Conservation (phyloP, 2,797 vertebrate species). For the Lepilemur ruficaudatus region DNA sequence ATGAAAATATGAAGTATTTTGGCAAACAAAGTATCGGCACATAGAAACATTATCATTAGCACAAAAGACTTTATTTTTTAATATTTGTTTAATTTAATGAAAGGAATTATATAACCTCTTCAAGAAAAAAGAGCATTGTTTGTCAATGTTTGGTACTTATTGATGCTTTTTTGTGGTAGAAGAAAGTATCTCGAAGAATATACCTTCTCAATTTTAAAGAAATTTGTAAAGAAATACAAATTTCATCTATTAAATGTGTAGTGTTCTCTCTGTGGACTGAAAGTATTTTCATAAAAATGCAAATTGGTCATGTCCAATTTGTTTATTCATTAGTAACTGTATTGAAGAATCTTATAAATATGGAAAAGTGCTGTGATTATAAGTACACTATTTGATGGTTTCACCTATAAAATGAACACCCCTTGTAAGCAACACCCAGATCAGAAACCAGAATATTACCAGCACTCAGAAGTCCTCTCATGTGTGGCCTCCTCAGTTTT, state of each 20-base stretch:
- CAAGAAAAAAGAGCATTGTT: not conserved
- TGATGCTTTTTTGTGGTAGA: not conserved
- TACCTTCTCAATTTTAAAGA: not conserved
- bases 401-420: not conserved
- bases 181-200: not conserved
- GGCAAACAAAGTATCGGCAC: not conserved
- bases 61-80: not conserved
- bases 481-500: not conserved
- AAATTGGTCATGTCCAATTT: not conserved
- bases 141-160: not conserved
- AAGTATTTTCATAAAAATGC: slow-evolving; percentile 41
- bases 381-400: not conserved
- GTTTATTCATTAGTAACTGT: not conserved
- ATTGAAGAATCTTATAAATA: not conserved
- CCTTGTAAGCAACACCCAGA: not conserved
- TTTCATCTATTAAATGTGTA: not conserved
- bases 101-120: not conserved
- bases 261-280: not conserved
- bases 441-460: not conserved
- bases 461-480: not conserved
- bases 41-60: not conserved
- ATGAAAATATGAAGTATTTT: not conserved
- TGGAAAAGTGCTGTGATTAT: not conserved
- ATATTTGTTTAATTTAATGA: slow-evolving; percentile 1
- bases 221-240: slow-evolving; percentile 26